phyloP scores from a whole-genome alignment of 2,113 vertebrate species.

The Ceratotherium simum region DNA sequence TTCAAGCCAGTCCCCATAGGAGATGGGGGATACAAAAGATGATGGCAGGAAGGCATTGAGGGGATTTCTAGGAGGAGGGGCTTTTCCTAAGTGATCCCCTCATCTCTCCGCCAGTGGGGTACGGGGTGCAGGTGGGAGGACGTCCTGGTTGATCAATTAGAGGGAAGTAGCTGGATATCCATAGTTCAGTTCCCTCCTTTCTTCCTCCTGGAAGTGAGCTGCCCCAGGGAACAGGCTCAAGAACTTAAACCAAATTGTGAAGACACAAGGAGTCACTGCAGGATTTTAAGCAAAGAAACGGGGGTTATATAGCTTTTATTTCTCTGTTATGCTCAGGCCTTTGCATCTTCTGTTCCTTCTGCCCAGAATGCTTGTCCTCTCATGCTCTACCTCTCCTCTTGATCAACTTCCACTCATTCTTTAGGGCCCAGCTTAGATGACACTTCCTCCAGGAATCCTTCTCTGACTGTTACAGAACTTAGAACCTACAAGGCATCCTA shows the following conservation, averaged over 20 bases:
- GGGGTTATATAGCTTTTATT: background rate
- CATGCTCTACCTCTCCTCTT: background rate
- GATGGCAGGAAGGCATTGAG: background rate
- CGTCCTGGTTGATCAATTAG: background rate
- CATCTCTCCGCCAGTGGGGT: background rate
- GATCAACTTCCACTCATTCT: background rate
- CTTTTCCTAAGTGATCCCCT: too few relatives aligned
- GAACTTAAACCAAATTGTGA: background rate
- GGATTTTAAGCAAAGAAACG: background rate
- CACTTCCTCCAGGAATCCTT: background rate
- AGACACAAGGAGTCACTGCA: background rate
- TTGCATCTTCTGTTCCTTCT: background rate
- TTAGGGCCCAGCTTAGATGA: background rate
- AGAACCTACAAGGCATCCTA: background rate
- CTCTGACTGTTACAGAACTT: background rate
- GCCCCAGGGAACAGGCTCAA: background rate
- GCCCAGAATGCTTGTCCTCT: background rate
- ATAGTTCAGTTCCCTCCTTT: background rate
- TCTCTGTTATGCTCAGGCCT: background rate
- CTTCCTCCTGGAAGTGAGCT: background rate
- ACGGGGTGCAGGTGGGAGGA: too few relatives aligned
- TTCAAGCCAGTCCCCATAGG: background rate
- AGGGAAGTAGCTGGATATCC: background rate
- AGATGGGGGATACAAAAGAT: background rate
- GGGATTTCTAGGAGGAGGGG: background rate